Conservation (phyloP, 2,113 vertebrate species). For the Cricetomys ansorgei region DNA sequence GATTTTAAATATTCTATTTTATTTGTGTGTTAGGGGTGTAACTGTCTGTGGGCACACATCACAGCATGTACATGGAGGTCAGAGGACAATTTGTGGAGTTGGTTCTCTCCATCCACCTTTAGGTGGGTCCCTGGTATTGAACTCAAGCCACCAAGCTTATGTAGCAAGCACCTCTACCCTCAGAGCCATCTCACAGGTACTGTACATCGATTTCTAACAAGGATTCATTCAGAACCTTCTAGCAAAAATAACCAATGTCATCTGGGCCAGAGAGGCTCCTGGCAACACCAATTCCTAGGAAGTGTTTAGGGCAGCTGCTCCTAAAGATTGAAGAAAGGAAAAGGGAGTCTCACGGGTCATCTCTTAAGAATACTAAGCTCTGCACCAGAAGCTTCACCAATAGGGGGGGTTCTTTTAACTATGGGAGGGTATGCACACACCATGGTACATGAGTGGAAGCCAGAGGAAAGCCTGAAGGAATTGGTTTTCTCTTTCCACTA, state of each 20-base stretch:
- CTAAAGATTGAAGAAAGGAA: background rate
- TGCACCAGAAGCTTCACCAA: background rate
- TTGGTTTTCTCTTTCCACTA: too few species aligned
- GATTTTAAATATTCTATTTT: background rate
- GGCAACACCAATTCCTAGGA: background rate
- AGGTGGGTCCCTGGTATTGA: background rate
- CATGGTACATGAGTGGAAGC: too few species aligned
- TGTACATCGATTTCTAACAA: background rate
- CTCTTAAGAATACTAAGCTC: background rate
- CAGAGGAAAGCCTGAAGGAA: background rate
- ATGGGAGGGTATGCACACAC: background rate
- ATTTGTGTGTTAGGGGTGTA: background rate
- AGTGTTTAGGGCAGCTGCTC: background rate
- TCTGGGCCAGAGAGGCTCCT: background rate
- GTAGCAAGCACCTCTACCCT: background rate
- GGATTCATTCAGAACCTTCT: background rate
- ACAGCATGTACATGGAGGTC: background rate
- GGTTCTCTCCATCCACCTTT: background rate
- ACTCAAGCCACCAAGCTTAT: background rate
- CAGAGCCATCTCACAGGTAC: background rate
- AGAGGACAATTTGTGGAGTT: background rate
- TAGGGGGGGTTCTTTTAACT: background rate
- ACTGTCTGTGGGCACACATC: background rate
- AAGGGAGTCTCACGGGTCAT: background rate
- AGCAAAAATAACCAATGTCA: background rate